A percentile compares a stretch with the other conserved stretches of the same genome.
These are phyloP conservation scores for Zaprionus camerounensis DNA, from an alignment of 1,140 invertebrate genomes.

Conservation along the genomic window DNA sequence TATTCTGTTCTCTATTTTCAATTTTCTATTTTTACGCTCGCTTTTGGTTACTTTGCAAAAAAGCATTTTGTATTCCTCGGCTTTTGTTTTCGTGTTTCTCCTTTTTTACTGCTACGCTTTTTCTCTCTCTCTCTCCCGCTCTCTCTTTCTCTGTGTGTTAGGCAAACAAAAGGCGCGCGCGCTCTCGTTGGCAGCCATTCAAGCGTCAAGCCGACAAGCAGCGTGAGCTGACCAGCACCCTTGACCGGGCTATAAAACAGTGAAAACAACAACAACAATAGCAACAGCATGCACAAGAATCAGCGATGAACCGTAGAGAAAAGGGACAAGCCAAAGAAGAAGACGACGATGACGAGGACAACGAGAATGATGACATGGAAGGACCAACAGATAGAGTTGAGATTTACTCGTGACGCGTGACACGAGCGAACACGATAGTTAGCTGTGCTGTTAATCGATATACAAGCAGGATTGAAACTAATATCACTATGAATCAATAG, in stretches of 20 bases:
- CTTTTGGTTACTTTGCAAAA: slow-evolving; percentile 79
- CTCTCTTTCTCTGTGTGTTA: slow-evolving; percentile 34
- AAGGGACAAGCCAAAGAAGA: slow-evolving; percentile 34
- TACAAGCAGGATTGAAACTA: too few relatives aligned
- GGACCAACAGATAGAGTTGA: slow-evolving; percentile 19
- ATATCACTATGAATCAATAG: neutral
- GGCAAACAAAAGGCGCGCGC: slow-evolving; percentile 73
- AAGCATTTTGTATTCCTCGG: slow-evolving; percentile 61
- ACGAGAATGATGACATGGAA: slow-evolving; percentile 58
- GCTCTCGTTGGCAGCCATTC: slow-evolving; percentile 77
- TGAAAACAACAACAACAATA: slow-evolving; percentile 1
- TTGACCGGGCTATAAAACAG: slow-evolving; percentile 77
- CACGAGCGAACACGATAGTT: neutral
- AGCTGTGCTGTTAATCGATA: neutral
- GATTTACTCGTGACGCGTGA: neutral
- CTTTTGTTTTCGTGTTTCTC: slow-evolving; percentile 29
- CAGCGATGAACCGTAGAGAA: neutral
- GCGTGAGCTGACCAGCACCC: slow-evolving; percentile 73
- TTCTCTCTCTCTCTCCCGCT: slow-evolving; percentile 9
- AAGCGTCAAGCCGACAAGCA: slow-evolving; percentile 71
- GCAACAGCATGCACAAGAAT: slow-evolving; percentile 17
- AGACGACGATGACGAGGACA: slow-evolving; percentile 34
- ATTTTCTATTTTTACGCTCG: slow-evolving; percentile 70
- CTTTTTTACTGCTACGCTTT: slow-evolving; percentile 20
- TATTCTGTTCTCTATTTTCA: slow-evolving; percentile 76